Conservation (phyloP, 2,888 invertebrate genomes). For the Euzophera pinguis region DNA sequence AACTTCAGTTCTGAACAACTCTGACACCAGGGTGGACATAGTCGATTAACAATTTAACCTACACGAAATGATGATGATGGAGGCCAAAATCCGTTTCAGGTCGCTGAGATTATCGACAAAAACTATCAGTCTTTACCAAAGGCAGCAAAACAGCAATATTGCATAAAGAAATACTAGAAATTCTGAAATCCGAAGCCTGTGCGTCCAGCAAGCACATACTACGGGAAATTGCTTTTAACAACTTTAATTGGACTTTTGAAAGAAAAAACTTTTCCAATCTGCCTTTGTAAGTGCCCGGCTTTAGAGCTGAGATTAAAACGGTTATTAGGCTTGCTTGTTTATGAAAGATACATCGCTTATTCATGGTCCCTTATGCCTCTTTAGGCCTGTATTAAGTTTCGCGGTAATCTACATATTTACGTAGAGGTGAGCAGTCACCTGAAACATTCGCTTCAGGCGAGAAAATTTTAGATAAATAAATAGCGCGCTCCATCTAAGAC, state of each 20-base stretch:
- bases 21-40: too few relatives aligned
- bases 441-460: neutral
- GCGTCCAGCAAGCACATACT: conserved; percentile 48
- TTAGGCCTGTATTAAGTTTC: conserved; percentile 14
- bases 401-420: neutral
- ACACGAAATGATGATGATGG: too few relatives aligned
- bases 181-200: conserved; percentile 27
- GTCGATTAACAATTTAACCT: too few relatives aligned
- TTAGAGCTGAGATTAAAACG: conserved; percentile 58
- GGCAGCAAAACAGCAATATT: conserved; percentile 17
- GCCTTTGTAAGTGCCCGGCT: conserved; percentile 62
- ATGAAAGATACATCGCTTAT: conserved; percentile 38
- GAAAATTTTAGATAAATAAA: too few relatives aligned
- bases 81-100: too few relatives aligned
- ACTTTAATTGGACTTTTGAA: conserved; percentile 71
- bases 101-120: too few relatives aligned
- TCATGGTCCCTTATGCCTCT: conserved; percentile 19
- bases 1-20: too few relatives aligned
- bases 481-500: too few relatives aligned
- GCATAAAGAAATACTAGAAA: conserved; percentile 28
- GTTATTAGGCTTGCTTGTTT: conserved; percentile 49
- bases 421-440: neutral
- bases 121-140: too few relatives aligned
- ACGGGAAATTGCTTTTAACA: conserved; percentile 72
- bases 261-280: conserved; percentile 77